These are phyloP conservation scores for Pocillopora verrucosa DNA, from an alignment of 64 coral and sea anemone genomes.

Conservation along the genomic window DNA sequence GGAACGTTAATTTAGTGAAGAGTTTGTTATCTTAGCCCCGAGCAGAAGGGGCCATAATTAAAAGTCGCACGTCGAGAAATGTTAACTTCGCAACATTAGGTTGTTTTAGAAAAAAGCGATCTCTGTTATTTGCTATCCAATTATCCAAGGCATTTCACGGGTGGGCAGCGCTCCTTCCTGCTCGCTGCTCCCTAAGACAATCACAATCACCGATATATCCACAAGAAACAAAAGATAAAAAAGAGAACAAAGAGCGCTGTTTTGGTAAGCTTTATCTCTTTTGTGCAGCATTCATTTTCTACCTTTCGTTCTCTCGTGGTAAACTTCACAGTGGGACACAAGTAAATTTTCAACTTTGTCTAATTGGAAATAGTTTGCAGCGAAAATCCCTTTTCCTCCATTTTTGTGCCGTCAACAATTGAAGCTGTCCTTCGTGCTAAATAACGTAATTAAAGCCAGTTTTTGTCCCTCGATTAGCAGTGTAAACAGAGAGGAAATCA, in stretches of 20 bases:
- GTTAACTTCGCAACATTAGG: background rate
- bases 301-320: slow-evolving; percentile 35
- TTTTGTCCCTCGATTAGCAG: slow-evolving; percentile 83
- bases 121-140: background rate
- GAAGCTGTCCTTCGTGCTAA: slow-evolving; percentile 71
- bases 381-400: slow-evolving; percentile 30
- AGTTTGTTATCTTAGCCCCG: background rate
- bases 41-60: background rate
- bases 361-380: slow-evolving; percentile 78
- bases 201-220: slow-evolving; percentile 19
- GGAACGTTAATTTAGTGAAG: background rate
- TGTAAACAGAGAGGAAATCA: slow-evolving; percentile 78
- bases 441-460: slow-evolving; percentile 86
- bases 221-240: slow-evolving; percentile 23
- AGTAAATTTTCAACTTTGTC: slow-evolving; percentile 45
- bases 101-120: background rate
- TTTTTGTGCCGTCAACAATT: slow-evolving; percentile 74
- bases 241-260: slow-evolving; percentile 37
- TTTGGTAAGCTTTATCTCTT: slow-evolving; percentile 38
- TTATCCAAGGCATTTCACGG: slow-evolving; percentile 18
- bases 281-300: slow-evolving; percentile 32
- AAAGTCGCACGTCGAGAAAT: background rate
- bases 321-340: slow-evolving; percentile 63
- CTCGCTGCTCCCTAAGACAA: background rate
- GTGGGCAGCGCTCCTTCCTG: slow-evolving; percentile 1